These are phyloP conservation scores for Acrobasis suavella DNA, from an alignment of 2,888 invertebrate species.

Conservation along the genomic window DNA sequence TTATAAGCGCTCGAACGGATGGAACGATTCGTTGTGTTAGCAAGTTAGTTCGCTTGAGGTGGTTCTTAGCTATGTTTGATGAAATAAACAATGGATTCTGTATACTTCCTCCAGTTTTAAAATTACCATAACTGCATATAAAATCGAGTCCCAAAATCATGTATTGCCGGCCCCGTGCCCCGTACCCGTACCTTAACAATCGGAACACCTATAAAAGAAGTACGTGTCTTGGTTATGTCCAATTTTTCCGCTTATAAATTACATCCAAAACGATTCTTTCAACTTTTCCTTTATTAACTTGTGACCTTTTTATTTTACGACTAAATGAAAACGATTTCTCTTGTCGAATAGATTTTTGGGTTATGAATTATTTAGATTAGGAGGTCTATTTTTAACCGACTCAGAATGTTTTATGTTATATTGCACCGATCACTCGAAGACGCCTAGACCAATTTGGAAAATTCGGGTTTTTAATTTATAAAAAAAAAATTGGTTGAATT, in stretches of 20 bases:
- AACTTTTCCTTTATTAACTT: slow-evolving; percentile 55
- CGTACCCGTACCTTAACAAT: slow-evolving; percentile 32
- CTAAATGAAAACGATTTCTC: slow-evolving; percentile 48
- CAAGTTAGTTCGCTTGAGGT: too few relatives aligned
- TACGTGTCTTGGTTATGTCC: slow-evolving; percentile 56
- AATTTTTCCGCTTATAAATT: slow-evolving; percentile 61
- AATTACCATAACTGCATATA: neutral
- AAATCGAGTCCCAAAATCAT: neutral
- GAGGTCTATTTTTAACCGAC: too few relatives aligned
- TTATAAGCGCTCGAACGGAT: too few relatives aligned
- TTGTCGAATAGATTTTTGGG: slow-evolving; percentile 36
- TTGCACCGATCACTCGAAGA: too few relatives aligned
- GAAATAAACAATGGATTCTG: too few relatives aligned
- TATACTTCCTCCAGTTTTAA: too few relatives aligned
- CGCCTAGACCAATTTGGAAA: too few relatives aligned
- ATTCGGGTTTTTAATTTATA: too few relatives aligned
- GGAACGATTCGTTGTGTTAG: too few relatives aligned
- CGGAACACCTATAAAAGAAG: slow-evolving; percentile 60
- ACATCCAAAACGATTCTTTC: slow-evolving; percentile 46
- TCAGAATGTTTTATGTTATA: too few relatives aligned
- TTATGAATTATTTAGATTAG: slow-evolving; percentile 20
- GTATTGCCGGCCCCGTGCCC: neutral
- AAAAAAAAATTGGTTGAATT: too few relatives aligned
- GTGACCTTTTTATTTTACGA: slow-evolving; percentile 51
- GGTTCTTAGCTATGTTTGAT: too few relatives aligned